Percentiles rank a stretch among this genome's conserved stretches.
These are phyloP conservation scores for Megalops atlanticus DNA, from an alignment of 2,113 vertebrate genomes.

Conservation along the genomic window DNA sequence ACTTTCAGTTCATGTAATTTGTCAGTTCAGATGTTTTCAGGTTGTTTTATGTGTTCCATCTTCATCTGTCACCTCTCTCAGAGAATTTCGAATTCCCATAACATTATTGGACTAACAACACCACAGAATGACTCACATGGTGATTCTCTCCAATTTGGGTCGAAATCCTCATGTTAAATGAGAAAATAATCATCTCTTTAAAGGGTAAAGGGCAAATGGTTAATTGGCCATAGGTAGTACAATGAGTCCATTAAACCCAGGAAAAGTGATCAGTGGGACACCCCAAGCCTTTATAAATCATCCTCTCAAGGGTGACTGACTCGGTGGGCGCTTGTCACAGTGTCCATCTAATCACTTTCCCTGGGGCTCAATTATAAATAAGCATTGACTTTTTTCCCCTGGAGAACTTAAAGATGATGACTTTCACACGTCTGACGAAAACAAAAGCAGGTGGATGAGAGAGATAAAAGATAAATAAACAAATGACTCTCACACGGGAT, in stretches of 20 bases:
- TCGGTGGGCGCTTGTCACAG: neutral
- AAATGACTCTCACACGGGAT: too few species aligned
- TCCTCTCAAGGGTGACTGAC: neutral
- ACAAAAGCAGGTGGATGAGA: too few species aligned
- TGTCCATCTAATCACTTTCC: neutral
- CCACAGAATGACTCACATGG: neutral
- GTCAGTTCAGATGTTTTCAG: neutral
- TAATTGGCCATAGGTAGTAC: too few species aligned
- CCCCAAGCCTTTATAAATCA: neutral
- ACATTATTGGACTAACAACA: neutral
- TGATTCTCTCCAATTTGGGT: neutral
- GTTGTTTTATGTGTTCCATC: too few species aligned
- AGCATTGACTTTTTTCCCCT: too few species aligned
- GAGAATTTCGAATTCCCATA: neutral
- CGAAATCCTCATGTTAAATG: neutral
- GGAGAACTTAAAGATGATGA: too few species aligned
- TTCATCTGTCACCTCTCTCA: too few species aligned
- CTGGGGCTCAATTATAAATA: too few species aligned
- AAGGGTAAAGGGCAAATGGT: too few species aligned
- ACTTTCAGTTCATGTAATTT: too few species aligned
- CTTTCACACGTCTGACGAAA: too few species aligned
- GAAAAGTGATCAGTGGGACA: neutral
- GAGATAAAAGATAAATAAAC: too few species aligned
- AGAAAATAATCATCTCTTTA: neutral
- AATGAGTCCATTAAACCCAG: neutral